Evolutionary conservation across 2,888 invertebrate species (phyloP), one percentile per base, ranked within the genome.

Genomic region (Hoplodrina ambigua): DNA sequence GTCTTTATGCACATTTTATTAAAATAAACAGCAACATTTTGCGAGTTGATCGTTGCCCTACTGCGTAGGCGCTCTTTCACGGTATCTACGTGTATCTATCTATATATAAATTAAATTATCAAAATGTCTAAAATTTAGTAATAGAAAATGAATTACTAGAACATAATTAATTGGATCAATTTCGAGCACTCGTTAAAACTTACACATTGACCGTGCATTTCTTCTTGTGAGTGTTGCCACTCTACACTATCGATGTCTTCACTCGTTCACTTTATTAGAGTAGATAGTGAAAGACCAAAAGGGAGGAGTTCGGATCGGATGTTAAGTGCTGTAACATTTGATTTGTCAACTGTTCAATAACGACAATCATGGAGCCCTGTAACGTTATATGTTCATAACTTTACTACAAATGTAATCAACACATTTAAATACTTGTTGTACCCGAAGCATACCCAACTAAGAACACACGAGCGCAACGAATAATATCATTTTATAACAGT

Each of bases 171-270:
- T 93, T 93, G 94, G 92, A 93, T 91, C 92, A 94, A 93, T 93
- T 94, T 94, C 90, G 90, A 95, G 95, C 95, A 96, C 95, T 96
- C 92, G 95, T 96, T 96, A 96, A 95, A 93, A 93, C 93, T 94
- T 92, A 96, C 95, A 96, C 95, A 94, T 93, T 93, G 92, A 90
- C 94, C 94, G 94, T 93, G 91, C 91, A 93, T 92, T 92, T 92
- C 93, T 94, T 93, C 94, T 93, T 90, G 90, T 91, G 92, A 90
- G 92, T 91, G 88, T 92, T 89, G 90, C 91, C 91, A 91, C 92
- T 93, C 90, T 90, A 83, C 89, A 89, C 89, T 91, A 90, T 90
- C 90, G 86, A 91, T 91, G 91, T 94, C 93, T 93, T 93, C 94
- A 91, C 91, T 90, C 79, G 89, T 91, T 92, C 92, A 91, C 93